These are phyloP conservation scores for Pseudopleuronectes americanus DNA, from an alignment of 2,797 vertebrate genomes.

Conservation along the genomic window DNA sequence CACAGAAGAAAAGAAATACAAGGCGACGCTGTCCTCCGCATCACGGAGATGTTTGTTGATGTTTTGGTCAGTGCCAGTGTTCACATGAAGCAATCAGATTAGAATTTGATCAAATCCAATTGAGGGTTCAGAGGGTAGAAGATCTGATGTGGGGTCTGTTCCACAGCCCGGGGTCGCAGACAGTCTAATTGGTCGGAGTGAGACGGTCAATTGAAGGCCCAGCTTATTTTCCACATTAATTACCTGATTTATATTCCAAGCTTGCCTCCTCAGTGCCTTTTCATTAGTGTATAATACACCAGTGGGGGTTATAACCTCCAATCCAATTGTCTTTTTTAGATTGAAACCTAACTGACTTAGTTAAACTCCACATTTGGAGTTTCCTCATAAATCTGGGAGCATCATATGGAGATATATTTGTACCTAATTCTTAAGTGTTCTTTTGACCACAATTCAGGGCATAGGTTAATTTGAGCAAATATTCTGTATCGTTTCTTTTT, in stretches of 20 bases:
- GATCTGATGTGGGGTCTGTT: slow-evolving; percentile 24
- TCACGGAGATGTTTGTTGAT: slow-evolving; percentile 56
- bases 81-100: slow-evolving; percentile 15
- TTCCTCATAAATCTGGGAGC: not conserved
- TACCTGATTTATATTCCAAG: slow-evolving; percentile 36
- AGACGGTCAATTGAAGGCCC: slow-evolving; percentile 11
- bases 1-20: slow-evolving; percentile 31
- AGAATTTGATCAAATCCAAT: slow-evolving; percentile 39
- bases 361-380: not conserved
- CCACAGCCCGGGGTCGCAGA: slow-evolving; percentile 37
- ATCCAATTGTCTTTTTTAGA: not conserved
- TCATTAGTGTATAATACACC: slow-evolving; percentile 25
- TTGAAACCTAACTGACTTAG: not conserved
- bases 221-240: slow-evolving; percentile 47
- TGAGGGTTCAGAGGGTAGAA: slow-evolving; percentile 32
- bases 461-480: no score
- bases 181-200: slow-evolving; percentile 39
- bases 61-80: slow-evolving; percentile 34
- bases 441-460: no score
- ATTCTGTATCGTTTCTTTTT: not conserved
- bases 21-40: slow-evolving; percentile 17
- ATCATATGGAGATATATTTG: not conserved
- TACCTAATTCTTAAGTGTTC: no score
- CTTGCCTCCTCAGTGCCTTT: slow-evolving; percentile 4
- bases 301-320: slow-evolving; percentile 11